Percentiles rank a stretch among this genome's conserved stretches.
These are phyloP conservation scores for Thryonomys swinderianus DNA, from an alignment of 2,113 vertebrate species.

Conservation along the genomic window DNA sequence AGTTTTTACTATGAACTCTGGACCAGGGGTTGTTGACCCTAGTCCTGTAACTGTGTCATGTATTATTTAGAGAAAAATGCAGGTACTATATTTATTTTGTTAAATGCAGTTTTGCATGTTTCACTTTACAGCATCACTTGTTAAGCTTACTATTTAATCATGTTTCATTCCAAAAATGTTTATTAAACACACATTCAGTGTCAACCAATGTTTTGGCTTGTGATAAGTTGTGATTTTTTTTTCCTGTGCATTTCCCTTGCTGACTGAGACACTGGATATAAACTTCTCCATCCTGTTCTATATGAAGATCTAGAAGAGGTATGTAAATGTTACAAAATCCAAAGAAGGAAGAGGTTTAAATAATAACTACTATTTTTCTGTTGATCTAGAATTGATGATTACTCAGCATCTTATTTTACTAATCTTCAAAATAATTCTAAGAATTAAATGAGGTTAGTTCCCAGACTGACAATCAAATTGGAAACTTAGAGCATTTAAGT, in stretches of 20 bases:
- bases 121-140: neutral
- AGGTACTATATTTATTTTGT: neutral
- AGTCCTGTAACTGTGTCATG: neutral
- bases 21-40: neutral
- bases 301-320: neutral
- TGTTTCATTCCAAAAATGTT: neutral
- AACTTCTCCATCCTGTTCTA: neutral
- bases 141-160: neutral
- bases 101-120: neutral
- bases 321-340: neutral
- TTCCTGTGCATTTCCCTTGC: neutral
- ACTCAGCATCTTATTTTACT: neutral
- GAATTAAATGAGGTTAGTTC: neutral
- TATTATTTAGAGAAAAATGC: neutral
- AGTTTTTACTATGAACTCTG: neutral
- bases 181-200: neutral
- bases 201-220: neutral
- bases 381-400: neutral
- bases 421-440: conserved; percentile 37
- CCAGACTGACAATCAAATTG: neutral
- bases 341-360: conserved; percentile 30
- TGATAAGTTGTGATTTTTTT: neutral
- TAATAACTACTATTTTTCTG: neutral
- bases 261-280: neutral
- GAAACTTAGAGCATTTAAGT: neutral